Evolutionary conservation across 2,888 invertebrate genomes (phyloP).

Genomic region (Germaria angustata): DNA sequence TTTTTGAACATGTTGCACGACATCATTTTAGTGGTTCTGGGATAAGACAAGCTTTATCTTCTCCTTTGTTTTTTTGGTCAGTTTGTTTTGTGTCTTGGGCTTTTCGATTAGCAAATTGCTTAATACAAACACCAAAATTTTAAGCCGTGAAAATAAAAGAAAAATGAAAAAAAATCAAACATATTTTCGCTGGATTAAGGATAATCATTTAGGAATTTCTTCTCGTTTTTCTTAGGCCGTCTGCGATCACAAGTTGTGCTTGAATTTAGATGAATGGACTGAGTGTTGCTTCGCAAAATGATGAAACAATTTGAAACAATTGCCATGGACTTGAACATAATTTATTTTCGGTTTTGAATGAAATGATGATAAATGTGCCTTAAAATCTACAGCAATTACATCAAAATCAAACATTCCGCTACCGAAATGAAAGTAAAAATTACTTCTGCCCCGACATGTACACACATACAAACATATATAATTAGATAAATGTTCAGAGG

Average conservation of each 20-base stretch:
- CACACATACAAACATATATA: no score
- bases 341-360: not conserved
- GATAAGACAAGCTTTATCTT: slow-evolving; percentile 21
- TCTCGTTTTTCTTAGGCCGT: not conserved
- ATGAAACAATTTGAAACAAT: slow-evolving; percentile 52
- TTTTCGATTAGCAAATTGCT: slow-evolving; percentile 65
- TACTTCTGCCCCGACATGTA: not conserved
- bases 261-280: slow-evolving; percentile 47
- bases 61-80: not conserved
- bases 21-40: slow-evolving; percentile 18
- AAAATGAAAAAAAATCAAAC: slow-evolving; percentile 19
- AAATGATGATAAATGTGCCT: slow-evolving; percentile 45
- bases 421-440: slow-evolving; percentile 20
- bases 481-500: not conserved
- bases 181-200: slow-evolving; percentile 62
- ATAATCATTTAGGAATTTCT: slow-evolving; percentile 63
- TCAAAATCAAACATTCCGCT: slow-evolving; percentile 30
- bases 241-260: slow-evolving; percentile 12
- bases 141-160: slow-evolving; percentile 11
- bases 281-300: slow-evolving; percentile 36
- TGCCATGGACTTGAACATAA: slow-evolving; percentile 6
- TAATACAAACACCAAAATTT: slow-evolving; percentile 57
- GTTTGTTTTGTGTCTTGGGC: not conserved
- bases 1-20: slow-evolving; percentile 1
- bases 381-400: slow-evolving; percentile 36